These are phyloP conservation scores for Pseudomyrmex dendroicus DNA, from an alignment of 1,140 invertebrate species.

Conservation along the genomic window DNA sequence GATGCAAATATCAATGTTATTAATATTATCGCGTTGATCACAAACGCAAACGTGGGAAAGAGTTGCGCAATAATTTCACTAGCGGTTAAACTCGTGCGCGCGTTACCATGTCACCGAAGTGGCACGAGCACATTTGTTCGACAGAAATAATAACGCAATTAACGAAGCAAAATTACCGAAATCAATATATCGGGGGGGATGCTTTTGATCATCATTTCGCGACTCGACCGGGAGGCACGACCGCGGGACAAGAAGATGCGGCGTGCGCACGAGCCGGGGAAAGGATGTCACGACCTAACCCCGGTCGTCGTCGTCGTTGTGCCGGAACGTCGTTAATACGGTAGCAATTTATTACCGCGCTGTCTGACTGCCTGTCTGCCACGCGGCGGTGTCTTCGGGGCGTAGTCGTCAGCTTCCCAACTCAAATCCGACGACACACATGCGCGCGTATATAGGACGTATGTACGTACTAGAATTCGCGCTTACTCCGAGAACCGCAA, in stretches of 20 bases:
- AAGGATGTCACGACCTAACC: slow-evolving; percentile 73
- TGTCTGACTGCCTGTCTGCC: slow-evolving; percentile 76
- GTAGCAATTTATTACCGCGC: slow-evolving; percentile 83
- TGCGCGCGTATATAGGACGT: slow-evolving; percentile 24
- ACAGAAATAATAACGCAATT: slow-evolving; percentile 46
- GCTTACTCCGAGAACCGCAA: background rate
- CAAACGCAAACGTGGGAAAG: background rate
- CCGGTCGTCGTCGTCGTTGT: slow-evolving; percentile 66
- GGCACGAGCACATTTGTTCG: slow-evolving; percentile 42
- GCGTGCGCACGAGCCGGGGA: slow-evolving; percentile 56
- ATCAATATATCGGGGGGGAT: slow-evolving; percentile 20
- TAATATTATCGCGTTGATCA: background rate
- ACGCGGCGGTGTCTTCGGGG: slow-evolving; percentile 71
- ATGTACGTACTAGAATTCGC: background rate
- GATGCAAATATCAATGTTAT: background rate
- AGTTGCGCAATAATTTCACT: background rate
- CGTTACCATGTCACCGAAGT: background rate
- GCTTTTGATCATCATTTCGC: slow-evolving; percentile 65
- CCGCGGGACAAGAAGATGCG: slow-evolving; percentile 57
- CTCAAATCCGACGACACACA: slow-evolving; percentile 51
- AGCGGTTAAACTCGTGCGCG: background rate
- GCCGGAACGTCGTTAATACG: slow-evolving; percentile 82
- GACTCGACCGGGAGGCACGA: slow-evolving; percentile 52
- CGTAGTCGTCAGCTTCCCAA: slow-evolving; percentile 68
- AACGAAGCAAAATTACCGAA: slow-evolving; percentile 43